These are phyloP conservation scores for Pseudois nayaur DNA, from an alignment of 2,113 vertebrate genomes.

Conservation along the genomic window DNA sequence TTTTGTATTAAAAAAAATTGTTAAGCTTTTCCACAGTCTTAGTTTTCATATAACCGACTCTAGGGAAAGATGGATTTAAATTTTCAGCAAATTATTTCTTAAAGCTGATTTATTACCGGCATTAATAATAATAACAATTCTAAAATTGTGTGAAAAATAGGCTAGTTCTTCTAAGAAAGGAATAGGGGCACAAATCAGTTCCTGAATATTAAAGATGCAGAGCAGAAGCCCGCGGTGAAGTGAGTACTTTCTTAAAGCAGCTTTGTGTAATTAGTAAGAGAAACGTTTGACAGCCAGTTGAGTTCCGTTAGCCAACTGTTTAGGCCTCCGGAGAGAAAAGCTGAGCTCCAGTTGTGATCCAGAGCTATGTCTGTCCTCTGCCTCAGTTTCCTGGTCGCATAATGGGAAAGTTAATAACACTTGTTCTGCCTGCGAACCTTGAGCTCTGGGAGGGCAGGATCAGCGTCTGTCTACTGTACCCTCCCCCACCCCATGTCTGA, in stretches of 20 bases:
- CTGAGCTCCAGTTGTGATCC: background rate
- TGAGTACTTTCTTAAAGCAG: background rate
- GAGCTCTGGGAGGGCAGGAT: background rate
- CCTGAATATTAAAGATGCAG: background rate
- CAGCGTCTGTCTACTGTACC: background rate
- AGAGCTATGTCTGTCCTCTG: background rate
- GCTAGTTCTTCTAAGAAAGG: background rate
- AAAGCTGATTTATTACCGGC: background rate
- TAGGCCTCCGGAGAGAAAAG: background rate
- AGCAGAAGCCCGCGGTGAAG: background rate
- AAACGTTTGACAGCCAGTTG: background rate
- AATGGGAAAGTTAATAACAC: background rate
- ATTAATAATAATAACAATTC: background rate
- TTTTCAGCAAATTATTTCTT: background rate
- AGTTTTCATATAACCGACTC: background rate
- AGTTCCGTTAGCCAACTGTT: background rate
- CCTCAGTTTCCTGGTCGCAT: background rate
- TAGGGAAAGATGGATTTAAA: background rate
- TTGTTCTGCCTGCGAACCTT: background rate
- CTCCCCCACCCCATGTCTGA: background rate
- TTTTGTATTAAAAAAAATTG: background rate
- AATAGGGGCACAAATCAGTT: background rate
- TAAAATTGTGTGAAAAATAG: background rate
- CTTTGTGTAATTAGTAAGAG: background rate
- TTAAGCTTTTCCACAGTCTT: background rate